A percentile compares a stretch with the other conserved stretches of the same genome.
These are phyloP conservation scores for Polydrusus tereticollis DNA, from an alignment of 2,888 invertebrate species.

Conservation along the genomic window DNA sequence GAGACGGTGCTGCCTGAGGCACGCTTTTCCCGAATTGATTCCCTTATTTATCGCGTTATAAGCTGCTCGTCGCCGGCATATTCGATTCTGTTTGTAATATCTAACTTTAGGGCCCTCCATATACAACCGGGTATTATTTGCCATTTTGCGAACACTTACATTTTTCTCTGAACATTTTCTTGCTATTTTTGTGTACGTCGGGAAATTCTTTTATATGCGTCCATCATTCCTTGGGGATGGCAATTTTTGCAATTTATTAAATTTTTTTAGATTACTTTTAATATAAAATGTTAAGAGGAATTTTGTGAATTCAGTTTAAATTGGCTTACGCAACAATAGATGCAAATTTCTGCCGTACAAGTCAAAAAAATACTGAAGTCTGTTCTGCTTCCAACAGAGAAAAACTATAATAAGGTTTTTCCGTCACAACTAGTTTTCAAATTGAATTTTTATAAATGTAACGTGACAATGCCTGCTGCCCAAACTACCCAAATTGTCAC, in stretches of 20 bases:
- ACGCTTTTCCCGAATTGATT: conserved; percentile 45
- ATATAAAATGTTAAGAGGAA: no score
- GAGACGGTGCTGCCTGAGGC: conserved; percentile 33
- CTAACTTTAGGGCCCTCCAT: conserved; percentile 38
- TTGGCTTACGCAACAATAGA: no score
- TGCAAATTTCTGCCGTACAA: no score
- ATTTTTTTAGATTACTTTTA: no score
- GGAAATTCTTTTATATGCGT: conserved; percentile 16
- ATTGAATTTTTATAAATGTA: no score
- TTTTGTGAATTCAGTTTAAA: no score
- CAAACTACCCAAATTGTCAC: no score
- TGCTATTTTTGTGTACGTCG: conserved; percentile 33
- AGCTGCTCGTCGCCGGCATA: conserved; percentile 42
- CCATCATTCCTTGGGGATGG: neutral
- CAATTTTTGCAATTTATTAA: conserved; percentile 7
- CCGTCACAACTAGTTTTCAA: no score
- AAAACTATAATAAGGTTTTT: no score
- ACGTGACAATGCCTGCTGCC: no score
- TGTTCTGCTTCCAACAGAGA: no score
- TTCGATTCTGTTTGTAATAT: conserved; percentile 46
- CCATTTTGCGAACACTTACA: conserved; percentile 44
- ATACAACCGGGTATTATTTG: conserved; percentile 42
- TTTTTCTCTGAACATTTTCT: conserved; percentile 19
- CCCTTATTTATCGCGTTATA: conserved; percentile 44
- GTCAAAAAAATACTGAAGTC: no score